phyloP scores from a whole-genome alignment of 1,140 invertebrate genomes.

The Ips nitidus region DNA sequence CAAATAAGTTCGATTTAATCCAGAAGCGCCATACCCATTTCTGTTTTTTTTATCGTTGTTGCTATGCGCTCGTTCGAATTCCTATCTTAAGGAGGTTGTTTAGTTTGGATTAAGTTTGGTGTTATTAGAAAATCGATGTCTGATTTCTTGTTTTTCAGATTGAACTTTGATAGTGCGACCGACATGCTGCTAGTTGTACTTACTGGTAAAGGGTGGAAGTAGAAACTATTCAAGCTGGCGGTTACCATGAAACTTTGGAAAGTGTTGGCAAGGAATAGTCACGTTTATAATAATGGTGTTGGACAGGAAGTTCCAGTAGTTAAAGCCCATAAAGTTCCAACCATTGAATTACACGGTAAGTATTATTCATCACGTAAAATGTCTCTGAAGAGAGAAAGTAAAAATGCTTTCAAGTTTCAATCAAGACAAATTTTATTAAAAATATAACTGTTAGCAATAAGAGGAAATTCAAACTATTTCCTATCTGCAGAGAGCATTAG shows the following conservation, averaged over 20 bases:
- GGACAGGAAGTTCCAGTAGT: slow-evolving; percentile 26
- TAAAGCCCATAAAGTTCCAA: slow-evolving; percentile 31
- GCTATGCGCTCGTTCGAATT: neutral
- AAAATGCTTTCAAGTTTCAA: too few relatives aligned
- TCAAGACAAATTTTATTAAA: too few relatives aligned
- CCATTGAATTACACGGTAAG: slow-evolving; percentile 36
- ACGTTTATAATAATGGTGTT: slow-evolving; percentile 47
- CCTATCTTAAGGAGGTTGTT: neutral
- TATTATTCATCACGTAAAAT: neutral
- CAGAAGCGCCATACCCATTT: neutral
- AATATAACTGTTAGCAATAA: too few relatives aligned
- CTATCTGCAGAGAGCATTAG: too few relatives aligned
- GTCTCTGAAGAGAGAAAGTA: too few relatives aligned
- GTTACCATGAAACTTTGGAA: slow-evolving; percentile 51
- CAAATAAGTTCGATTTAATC: neutral
- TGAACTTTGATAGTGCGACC: too few relatives aligned
- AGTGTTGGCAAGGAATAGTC: slow-evolving; percentile 50
- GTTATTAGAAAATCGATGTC: too few relatives aligned
- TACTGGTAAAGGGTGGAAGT: neutral
- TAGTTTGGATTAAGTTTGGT: too few relatives aligned
- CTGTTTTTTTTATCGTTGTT: neutral
- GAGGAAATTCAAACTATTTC: too few relatives aligned
- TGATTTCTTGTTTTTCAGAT: too few relatives aligned
- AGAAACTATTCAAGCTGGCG: slow-evolving; percentile 22
- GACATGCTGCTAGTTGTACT: too few relatives aligned